A percentile compares a stretch with the other conserved stretches of the same genome.
phyloP scores from a whole-genome alignment of 2,797 vertebrate species.

The Pantherophis vulpinus region DNA sequence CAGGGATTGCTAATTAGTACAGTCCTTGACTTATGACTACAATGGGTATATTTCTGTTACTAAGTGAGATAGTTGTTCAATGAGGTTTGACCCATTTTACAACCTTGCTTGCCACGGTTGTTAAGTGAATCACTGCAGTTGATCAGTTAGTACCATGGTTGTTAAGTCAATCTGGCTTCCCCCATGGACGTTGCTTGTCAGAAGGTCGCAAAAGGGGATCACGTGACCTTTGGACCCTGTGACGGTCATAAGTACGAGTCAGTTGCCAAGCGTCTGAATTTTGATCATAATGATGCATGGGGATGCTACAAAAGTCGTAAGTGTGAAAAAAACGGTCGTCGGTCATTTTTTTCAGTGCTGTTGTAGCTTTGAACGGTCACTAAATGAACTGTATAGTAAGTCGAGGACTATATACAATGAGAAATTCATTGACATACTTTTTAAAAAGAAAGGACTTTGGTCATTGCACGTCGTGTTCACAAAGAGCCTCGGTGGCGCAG shows the following conservation, averaged over 20 bases:
- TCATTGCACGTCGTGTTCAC: too few species aligned
- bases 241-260: background rate
- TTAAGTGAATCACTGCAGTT: too few species aligned
- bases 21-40: too few species aligned
- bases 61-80: too few species aligned
- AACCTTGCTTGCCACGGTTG: too few species aligned
- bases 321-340: background rate
- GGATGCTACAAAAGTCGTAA: background rate
- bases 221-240: background rate
- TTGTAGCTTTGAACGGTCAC: background rate
- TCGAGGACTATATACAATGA: rapidly evolving
- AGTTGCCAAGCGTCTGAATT: background rate
- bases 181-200: too few species aligned
- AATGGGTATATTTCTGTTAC: too few species aligned
- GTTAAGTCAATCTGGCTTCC: too few species aligned
- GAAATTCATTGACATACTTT: background rate
- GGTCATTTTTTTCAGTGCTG: background rate
- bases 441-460: background rate
- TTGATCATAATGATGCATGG: background rate
- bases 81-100: too few species aligned
- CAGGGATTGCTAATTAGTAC: too few species aligned
- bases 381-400: background rate
- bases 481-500: too few species aligned
- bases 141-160: too few species aligned
- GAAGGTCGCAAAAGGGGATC: background rate